Conservation (phyloP, 2,888 invertebrate species). For the Zhuqinia jingwanae region DNA sequence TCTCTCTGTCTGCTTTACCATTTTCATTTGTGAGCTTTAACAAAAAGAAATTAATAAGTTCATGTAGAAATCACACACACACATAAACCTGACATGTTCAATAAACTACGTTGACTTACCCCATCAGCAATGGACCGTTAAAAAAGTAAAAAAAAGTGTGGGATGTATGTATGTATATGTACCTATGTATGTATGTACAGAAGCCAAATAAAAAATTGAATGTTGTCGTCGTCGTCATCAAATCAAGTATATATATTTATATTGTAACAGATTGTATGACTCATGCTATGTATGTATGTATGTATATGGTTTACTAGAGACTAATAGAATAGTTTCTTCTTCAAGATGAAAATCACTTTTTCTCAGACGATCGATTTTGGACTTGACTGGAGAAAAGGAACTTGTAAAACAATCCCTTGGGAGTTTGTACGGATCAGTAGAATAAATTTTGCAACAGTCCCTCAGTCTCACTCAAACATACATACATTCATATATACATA, state of each 20-base stretch:
- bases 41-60: no score
- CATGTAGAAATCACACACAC: no score
- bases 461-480: conserved; percentile 55
- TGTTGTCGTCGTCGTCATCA: conserved; percentile 19
- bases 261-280: conserved; percentile 31
- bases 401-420: conserved; percentile 75
- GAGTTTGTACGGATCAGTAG: conserved; percentile 75
- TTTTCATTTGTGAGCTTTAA: no score
- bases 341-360: conserved; percentile 47
- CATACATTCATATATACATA: no score
- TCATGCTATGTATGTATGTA: neutral
- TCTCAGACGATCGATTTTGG: conserved; percentile 76
- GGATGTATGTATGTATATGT: neutral
- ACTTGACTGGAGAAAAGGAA: conserved; percentile 59
- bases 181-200: neutral
- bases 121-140: no score
- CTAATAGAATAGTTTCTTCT: no score
- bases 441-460: conserved; percentile 77
- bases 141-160: no score
- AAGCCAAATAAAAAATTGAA: conserved; percentile 36
- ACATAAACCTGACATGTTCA: no score
- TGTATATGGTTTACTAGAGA: no score
- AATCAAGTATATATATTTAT: neutral
- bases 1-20: no score
- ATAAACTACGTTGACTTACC: no score